These are phyloP conservation scores for Temnothorax curvispinosus DNA, from an alignment of 1,140 invertebrate species.

Conservation along the genomic window DNA sequence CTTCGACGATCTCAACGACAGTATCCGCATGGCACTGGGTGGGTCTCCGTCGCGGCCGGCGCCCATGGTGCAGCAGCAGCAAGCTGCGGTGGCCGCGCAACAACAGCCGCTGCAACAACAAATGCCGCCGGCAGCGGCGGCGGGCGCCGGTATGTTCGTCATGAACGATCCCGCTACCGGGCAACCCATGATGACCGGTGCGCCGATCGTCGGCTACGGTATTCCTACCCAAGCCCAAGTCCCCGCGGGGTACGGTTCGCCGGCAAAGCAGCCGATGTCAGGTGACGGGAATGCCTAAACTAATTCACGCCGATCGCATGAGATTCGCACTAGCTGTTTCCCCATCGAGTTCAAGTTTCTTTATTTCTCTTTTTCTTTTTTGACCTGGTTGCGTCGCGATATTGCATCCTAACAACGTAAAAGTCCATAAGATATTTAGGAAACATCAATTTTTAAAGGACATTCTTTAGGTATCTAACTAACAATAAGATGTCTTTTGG, in stretches of 20 bases:
- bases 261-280: conserved; percentile 87
- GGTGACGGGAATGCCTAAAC: conserved; percentile 81
- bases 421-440: not conserved
- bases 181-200: conserved; percentile 73
- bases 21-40: conserved; percentile 89
- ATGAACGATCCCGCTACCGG: conserved; percentile 62
- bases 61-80: conserved; percentile 66
- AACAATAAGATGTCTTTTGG: not conserved
- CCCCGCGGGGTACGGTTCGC: conserved; percentile 87
- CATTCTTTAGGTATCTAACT: not conserved
- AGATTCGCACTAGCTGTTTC: conserved; percentile 41
- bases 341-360: not conserved
- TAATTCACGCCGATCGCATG: conserved; percentile 61
- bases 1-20: conserved; percentile 90
- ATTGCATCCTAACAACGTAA: not conserved
- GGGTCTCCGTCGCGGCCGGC: conserved; percentile 87
- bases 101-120: conserved; percentile 80
- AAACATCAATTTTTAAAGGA: not conserved
- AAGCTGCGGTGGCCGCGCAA: conserved; percentile 77
- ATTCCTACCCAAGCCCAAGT: conserved; percentile 80
- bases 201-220: conserved; percentile 75
- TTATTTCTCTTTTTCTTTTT: conserved; percentile 3
- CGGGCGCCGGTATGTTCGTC: conserved; percentile 77
- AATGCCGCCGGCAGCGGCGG: conserved; percentile 69
- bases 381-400: not conserved